These are phyloP conservation scores for Tretioscincus oriximinensis DNA, from an alignment of 2,113 vertebrate genomes.

Conservation along the genomic window DNA sequence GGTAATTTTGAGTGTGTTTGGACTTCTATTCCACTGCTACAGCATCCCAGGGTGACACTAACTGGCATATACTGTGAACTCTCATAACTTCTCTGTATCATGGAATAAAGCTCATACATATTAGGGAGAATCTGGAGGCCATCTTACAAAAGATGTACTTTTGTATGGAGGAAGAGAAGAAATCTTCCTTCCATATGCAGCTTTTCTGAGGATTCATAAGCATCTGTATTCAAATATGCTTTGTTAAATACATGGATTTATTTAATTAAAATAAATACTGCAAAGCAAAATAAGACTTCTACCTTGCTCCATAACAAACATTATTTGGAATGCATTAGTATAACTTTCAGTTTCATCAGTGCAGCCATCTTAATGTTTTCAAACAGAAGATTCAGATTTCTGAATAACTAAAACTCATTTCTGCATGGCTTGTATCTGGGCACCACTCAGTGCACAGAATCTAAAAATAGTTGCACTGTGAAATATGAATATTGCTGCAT, in stretches of 20 bases:
- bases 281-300: background rate
- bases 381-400: background rate
- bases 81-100: no score
- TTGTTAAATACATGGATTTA: background rate
- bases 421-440: background rate
- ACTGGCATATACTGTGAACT: no score
- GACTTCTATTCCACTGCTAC: no score
- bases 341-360: background rate
- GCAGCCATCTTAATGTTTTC: constrained; percentile 1
- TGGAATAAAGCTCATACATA: no score
- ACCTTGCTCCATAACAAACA: background rate
- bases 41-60: no score
- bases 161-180: background rate
- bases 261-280: background rate
- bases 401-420: constrained; percentile 10
- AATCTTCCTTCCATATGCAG: background rate
- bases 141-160: background rate
- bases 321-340: background rate
- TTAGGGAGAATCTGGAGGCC: no score
- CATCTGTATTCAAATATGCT: background rate
- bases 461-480: constrained; percentile 11
- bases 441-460: background rate
- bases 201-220: background rate
- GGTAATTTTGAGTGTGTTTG: no score
- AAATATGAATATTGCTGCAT: background rate